Evolutionary conservation across 2,888 invertebrate genomes (phyloP).

Genomic region (Rambutsinella grinnellia): DNA sequence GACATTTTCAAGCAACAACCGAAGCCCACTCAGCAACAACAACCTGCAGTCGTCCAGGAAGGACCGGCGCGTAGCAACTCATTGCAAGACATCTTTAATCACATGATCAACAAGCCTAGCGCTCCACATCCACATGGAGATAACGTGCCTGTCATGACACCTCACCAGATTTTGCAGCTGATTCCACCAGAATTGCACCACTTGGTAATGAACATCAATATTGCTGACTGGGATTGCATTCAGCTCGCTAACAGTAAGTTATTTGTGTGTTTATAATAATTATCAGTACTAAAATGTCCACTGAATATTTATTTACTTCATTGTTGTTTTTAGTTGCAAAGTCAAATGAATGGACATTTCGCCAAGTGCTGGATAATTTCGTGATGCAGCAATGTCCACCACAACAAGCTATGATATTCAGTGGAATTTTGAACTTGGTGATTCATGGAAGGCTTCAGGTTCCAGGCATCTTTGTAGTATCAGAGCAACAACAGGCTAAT

Average conservation of each 20-base stretch:
- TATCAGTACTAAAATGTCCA: not conserved
- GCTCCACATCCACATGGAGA: conserved; percentile 17
- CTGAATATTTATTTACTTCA: not conserved
- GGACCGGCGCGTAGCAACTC: conserved; percentile 35
- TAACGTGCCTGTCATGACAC: conserved; percentile 36
- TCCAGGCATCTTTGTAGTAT: conserved; percentile 35
- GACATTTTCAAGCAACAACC: conserved; percentile 41
- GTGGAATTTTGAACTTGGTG: conserved; percentile 39
- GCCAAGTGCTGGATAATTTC: conserved; percentile 26
- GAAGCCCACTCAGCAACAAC: conserved; percentile 17
- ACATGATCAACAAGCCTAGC: conserved; percentile 35
- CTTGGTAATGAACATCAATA: conserved; percentile 34
- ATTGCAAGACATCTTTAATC: conserved; percentile 43
- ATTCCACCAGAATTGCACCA: conserved; percentile 51
- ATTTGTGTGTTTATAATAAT: not conserved
- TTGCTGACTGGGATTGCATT: conserved; percentile 28
- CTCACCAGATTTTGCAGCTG: conserved; percentile 47
- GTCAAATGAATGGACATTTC: conserved; percentile 40
- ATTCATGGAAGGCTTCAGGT: conserved; percentile 36
- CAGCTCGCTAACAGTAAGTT: conserved; percentile 34
- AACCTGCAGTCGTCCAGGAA: not conserved
- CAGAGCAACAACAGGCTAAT: conserved; percentile 9
- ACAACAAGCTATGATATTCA: conserved; percentile 35
- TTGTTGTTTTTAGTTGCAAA: conserved; percentile 34
- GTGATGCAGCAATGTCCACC: conserved; percentile 32